These are phyloP conservation scores for Anastrepha obliqua DNA, from an alignment of 1,140 invertebrate species.

Conservation along the genomic window DNA sequence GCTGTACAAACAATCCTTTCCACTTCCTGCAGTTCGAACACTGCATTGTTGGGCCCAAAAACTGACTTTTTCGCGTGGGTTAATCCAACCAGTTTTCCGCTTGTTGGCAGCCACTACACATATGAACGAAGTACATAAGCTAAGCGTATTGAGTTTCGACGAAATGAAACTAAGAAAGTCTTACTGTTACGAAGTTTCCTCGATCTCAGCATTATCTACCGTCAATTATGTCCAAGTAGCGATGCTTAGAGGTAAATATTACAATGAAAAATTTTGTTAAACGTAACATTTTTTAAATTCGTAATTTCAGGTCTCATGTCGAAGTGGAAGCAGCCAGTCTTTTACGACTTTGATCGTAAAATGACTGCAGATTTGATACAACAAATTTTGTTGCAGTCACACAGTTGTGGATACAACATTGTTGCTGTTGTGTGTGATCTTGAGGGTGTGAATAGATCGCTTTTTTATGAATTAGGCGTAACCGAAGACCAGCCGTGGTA, in stretches of 20 bases:
- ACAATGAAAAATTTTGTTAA: neutral
- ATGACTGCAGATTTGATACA: neutral
- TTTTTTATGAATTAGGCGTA: neutral
- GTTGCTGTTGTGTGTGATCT: constrained; percentile 19
- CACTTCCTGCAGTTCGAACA: no score
- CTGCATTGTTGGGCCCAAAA: no score
- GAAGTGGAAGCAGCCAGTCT: neutral
- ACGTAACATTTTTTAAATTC: neutral
- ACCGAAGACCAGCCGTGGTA: neutral
- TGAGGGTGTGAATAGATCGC: neutral
- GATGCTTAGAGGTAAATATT: neutral
- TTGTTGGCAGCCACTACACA: no score
- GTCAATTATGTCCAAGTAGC: neutral
- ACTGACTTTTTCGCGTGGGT: no score
- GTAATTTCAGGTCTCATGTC: neutral
- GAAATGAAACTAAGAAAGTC: neutral
- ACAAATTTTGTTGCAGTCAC: neutral
- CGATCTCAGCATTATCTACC: neutral
- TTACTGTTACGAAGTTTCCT: neutral
- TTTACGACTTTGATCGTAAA: neutral
- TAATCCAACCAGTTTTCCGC: no score
- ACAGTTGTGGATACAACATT: neutral
- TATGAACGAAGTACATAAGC: no score
- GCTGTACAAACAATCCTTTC: no score
- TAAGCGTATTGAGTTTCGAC: no score